These are phyloP conservation scores for Caenorhabditis sp. DNA, from an alignment of 2,888 invertebrate species.

Conservation along the genomic window DNA sequence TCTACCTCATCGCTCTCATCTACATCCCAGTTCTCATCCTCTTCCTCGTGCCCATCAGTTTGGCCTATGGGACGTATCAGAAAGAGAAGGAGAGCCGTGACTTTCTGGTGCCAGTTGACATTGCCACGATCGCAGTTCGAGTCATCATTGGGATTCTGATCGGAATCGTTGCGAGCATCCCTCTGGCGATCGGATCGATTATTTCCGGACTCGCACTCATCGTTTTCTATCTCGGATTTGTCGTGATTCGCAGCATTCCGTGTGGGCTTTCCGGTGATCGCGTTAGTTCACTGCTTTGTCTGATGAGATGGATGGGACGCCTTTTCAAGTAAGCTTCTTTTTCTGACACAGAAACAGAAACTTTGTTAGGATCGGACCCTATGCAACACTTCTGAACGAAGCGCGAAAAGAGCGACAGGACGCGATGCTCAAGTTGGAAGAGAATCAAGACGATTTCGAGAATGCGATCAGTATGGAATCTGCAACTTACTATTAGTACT, in stretches of 20 bases:
- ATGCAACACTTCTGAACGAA: slow-evolving; percentile 38
- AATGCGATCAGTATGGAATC: slow-evolving; percentile 24
- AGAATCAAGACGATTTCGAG: slow-evolving; percentile 44
- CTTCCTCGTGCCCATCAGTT: slow-evolving; percentile 23
- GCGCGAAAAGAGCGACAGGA: slow-evolving; percentile 28
- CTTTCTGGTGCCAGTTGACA: slow-evolving; percentile 23
- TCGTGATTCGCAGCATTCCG: slow-evolving; percentile 20
- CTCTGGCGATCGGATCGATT: slow-evolving; percentile 36
- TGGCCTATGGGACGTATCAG: slow-evolving; percentile 24
- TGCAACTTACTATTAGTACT: neutral
- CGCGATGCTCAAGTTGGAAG: slow-evolving; percentile 42
- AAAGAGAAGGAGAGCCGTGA: slow-evolving; percentile 15
- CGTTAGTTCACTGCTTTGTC: slow-evolving; percentile 18
- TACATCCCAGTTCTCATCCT: slow-evolving; percentile 42
- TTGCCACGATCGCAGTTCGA: slow-evolving; percentile 14
- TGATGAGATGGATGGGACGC: slow-evolving; percentile 45
- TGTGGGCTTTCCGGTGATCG: slow-evolving; percentile 37
- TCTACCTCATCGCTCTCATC: slow-evolving; percentile 44
- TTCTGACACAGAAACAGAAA: neutral
- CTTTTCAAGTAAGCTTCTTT: slow-evolving; percentile 15
- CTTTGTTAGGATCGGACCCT: slow-evolving; percentile 41
- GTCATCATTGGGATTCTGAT: slow-evolving; percentile 10
- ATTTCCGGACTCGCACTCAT: slow-evolving; percentile 20
- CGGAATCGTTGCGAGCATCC: slow-evolving; percentile 23
- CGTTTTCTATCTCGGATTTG: slow-evolving; percentile 21